These are phyloP conservation scores for Lepus americanus DNA, from an alignment of 2,113 vertebrate species.

Conservation along the genomic window DNA sequence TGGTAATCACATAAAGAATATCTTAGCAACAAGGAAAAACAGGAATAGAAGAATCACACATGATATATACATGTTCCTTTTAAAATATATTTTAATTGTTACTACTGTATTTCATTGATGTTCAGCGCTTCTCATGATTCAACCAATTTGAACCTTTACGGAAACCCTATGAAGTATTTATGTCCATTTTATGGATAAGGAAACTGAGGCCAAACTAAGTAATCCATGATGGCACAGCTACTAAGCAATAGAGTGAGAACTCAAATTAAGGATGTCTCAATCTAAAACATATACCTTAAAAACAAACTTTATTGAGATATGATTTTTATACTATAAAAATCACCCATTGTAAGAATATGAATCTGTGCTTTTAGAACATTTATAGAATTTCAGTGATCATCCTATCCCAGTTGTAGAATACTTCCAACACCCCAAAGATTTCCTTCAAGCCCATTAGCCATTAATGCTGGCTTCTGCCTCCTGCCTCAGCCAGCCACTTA, in stretches of 20 bases:
- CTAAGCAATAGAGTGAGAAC: not conserved
- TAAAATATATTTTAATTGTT: not conserved
- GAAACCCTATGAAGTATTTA: not conserved
- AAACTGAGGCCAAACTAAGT: not conserved
- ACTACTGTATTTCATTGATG: not conserved
- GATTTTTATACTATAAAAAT: slow-evolving; percentile 39
- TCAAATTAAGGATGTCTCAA: slow-evolving; percentile 14
- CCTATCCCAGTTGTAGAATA: not conserved
- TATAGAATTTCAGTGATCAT: not conserved
- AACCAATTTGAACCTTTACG: not conserved
- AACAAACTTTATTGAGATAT: not conserved
- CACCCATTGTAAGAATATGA: not conserved
- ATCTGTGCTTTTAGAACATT: not conserved
- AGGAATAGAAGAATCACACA: not conserved
- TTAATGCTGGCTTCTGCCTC: not conserved
- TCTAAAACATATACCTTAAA: not conserved
- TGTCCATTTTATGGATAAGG: not conserved
- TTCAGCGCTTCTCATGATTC: not conserved
- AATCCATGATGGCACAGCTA: not conserved
- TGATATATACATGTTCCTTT: not conserved
- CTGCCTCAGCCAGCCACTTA: not conserved
- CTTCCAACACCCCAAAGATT: not conserved
- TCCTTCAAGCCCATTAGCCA: not conserved
- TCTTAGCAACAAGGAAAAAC: not conserved
- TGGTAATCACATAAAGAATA: not conserved